Conservation (phyloP, 1,140 invertebrate species). For the Bombus waltoni region DNA sequence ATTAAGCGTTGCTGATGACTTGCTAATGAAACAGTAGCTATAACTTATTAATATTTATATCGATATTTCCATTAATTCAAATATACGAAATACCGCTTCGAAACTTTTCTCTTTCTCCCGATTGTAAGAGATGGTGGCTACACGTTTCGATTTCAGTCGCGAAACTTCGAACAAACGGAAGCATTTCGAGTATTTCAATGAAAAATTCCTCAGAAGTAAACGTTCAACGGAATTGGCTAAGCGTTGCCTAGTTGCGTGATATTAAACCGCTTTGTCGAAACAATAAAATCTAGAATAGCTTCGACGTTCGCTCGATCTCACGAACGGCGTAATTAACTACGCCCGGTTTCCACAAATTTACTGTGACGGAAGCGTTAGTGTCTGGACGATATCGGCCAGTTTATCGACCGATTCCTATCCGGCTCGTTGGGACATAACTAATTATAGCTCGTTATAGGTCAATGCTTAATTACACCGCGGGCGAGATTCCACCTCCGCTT, state of each 20-base stretch:
- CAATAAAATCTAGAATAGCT: background rate
- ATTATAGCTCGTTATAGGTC: slow-evolving; percentile 80
- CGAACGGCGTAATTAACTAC: background rate
- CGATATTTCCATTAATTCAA: background rate
- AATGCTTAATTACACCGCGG: slow-evolving; percentile 79
- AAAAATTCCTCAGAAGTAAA: too few species aligned
- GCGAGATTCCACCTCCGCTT: slow-evolving; percentile 73
- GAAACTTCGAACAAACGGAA: accelerated
- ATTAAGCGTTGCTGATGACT: background rate
- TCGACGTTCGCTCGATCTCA: background rate
- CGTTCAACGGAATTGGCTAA: too few species aligned
- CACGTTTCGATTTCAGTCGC: too few species aligned
- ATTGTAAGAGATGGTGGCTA: background rate
- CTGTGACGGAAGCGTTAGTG: slow-evolving; percentile 49
- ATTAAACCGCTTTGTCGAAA: too few species aligned
- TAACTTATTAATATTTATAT: background rate
- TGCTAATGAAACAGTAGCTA: background rate
- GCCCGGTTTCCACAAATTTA: background rate
- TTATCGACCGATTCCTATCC: slow-evolving; percentile 74
- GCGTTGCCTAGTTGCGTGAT: too few species aligned
- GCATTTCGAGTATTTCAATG: too few species aligned
- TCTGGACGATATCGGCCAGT: slow-evolving; percentile 65
- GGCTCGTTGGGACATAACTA: slow-evolving; percentile 79
- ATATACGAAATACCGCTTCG: background rate
- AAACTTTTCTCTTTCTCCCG: background rate